Evolutionary conservation across 2,113 vertebrate species (phyloP), one percentile per base, ranked within the genome.

Genomic region (Silurus glanis): DNA sequence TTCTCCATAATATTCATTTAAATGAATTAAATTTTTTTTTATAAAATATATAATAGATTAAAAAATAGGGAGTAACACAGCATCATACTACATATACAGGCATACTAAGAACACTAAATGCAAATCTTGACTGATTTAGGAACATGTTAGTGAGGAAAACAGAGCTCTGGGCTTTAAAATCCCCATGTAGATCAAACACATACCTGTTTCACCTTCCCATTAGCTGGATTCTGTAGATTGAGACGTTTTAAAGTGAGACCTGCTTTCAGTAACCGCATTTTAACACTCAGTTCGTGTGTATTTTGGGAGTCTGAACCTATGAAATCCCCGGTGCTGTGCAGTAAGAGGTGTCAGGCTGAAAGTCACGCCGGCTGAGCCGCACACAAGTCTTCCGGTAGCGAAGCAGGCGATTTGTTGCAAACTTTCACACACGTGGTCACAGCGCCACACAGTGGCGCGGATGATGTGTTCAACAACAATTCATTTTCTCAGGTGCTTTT

Each of bases 261-360:
- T 19, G 93, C 91, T 89, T 88, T 93, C n/a, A 95, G 75, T 5
- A 95, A 9, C 64, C 90, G 91, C 95, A 96, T 96, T 47, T 80
- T 93, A 74, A 28, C 16, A 69, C 1, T 51, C 10, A 16, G 25
- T 3, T 59, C 55, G 4, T 23, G 19, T 8, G 49, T 25, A 5
- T 83, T 6, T 85, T 1, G 74, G 16, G 21, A 72, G 21, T 49
- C 66, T n/a, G 78, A 80, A 49, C 10, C 81, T 21, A 2, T 56
- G 72, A 45, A 80, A 49, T 55, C 83, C 56, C 67, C 88, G 82
- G 88, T 69, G 85, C 80, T 84, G 62, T 19, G 3, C 82, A 25
- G 66, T 53, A 37, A 59, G 67, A 81, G 83, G 82, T 87, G 72
- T 80, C 88, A 69, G 66, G 89, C 78, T 96, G 91, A 95, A 96